phyloP scores from a whole-genome alignment of 1,140 invertebrate genomes.

The Meloidogyne exigua region DNA sequence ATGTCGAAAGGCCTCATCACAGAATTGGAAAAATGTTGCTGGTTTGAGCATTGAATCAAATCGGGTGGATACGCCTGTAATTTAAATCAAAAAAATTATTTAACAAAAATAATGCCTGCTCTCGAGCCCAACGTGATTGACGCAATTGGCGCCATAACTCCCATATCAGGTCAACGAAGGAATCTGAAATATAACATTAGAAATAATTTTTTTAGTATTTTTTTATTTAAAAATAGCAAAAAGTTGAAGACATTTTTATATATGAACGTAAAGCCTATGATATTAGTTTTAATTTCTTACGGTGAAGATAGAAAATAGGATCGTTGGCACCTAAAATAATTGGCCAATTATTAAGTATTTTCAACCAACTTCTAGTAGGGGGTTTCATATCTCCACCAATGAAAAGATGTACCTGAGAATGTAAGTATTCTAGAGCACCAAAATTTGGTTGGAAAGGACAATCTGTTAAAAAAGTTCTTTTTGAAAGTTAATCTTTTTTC shows the following conservation, averaged over 20 bases:
- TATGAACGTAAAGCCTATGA: no score
- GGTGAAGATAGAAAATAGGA: conserved; percentile 57
- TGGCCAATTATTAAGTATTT: no score
- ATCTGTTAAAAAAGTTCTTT: conserved; percentile 27
- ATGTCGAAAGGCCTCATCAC: conserved; percentile 59
- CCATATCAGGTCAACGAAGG: conserved; percentile 64
- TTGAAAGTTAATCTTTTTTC: no score
- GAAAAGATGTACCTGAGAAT: conserved; percentile 52
- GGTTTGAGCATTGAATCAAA: conserved; percentile 51
- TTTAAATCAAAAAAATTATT: no score
- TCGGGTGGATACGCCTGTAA: background rate
- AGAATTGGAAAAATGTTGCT: conserved; percentile 60
- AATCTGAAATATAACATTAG: conserved; percentile 44
- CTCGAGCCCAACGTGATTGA: conserved; percentile 43
- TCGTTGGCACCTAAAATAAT: conserved; percentile 36
- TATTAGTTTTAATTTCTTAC: conserved; percentile 15
- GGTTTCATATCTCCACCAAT: conserved; percentile 57
- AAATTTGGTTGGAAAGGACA: conserved; percentile 59
- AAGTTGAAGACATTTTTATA: conserved; percentile 13
- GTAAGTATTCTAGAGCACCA: conserved; percentile 57
- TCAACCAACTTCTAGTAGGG: background rate
- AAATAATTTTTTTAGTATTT: conserved; percentile 63
- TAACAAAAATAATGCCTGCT: conserved; percentile 29
- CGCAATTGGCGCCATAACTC: conserved; percentile 62
- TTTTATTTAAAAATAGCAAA: no score